phyloP scores from a whole-genome alignment of 2,113 vertebrate genomes.

The Oryzias celebensis region DNA sequence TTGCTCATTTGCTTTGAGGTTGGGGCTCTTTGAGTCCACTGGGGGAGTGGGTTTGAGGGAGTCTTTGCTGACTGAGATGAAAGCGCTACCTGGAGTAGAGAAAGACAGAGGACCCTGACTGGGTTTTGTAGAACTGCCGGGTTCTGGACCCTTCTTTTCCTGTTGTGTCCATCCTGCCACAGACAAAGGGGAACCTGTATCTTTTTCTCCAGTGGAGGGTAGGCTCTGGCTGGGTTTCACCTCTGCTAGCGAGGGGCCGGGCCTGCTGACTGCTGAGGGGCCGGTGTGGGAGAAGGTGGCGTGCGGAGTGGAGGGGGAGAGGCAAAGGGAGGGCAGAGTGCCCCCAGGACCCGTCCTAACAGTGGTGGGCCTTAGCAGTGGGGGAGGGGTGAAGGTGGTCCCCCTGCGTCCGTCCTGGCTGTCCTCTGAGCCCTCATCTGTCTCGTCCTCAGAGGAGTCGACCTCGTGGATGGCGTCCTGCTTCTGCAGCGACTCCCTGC shows the following conservation, averaged over 20 bases:
- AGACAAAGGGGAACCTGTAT: constrained; percentile 18
- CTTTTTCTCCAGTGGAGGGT: constrained; percentile 13
- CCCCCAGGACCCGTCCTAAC: constrained; percentile 58
- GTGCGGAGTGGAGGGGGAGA: constrained; percentile 56
- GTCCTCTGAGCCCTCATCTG: constrained; percentile 89
- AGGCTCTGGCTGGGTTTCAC: constrained; percentile 7
- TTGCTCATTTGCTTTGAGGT: constrained; percentile 16
- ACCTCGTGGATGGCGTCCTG: constrained; percentile 97
- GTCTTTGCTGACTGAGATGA: constrained; percentile 74
- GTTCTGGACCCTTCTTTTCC: constrained; percentile 34
- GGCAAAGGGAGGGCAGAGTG: constrained; percentile 61
- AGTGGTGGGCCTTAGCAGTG: constrained; percentile 72
- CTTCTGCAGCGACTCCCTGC: constrained; percentile 92
- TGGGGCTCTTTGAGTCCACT: constrained; percentile 31
- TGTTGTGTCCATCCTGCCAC: constrained; percentile 12
- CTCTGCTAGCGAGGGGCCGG: constrained; percentile 23
- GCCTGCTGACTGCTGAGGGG: constrained; percentile 30
- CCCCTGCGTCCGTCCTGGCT: constrained; percentile 83
- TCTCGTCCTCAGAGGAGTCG: constrained; percentile 94
- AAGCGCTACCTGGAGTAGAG: constrained; percentile 76
- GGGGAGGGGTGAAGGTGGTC: constrained; percentile 72
- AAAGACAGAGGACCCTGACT: constrained; percentile 61
- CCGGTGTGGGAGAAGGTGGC: constrained; percentile 53
- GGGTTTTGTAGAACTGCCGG: constrained; percentile 25
- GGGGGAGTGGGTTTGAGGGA: constrained; percentile 56